Evolutionary conservation across 1,140 invertebrate species (phyloP).

Genomic region (Cyrtorhinus lividipennis): DNA sequence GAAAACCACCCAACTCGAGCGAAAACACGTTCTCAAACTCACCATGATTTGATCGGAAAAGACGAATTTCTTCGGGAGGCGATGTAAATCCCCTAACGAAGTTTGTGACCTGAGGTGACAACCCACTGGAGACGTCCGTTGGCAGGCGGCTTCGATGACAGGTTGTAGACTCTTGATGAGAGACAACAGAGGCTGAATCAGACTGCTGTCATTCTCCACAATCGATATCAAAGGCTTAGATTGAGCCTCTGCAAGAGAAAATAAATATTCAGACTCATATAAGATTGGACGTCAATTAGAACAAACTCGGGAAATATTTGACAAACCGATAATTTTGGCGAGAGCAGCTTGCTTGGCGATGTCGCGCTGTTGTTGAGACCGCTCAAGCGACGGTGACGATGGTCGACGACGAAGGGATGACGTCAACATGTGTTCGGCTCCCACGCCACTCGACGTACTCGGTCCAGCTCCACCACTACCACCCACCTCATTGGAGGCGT

Average conservation of each 20-base stretch:
- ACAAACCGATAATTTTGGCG: conserved; percentile 40
- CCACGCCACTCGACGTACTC: conserved; percentile 21
- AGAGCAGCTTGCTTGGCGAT: conserved; percentile 37
- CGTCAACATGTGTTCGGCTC: conserved; percentile 32
- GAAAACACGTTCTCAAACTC: too few relatives aligned
- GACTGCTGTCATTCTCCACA: conserved; percentile 19
- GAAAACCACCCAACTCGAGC: too few relatives aligned
- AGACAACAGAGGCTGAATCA: conserved; percentile 35
- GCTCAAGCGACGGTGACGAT: conserved; percentile 42
- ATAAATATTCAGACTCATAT: neutral
- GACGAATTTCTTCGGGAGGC: conserved; percentile 57
- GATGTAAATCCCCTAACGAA: conserved; percentile 60
- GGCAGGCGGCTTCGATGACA: conserved; percentile 58
- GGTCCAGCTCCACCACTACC: conserved; percentile 2
- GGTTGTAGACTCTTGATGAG: conserved; percentile 50
- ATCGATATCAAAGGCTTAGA: conserved; percentile 16
- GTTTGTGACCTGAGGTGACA: conserved; percentile 63
- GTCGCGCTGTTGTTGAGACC: conserved; percentile 29
- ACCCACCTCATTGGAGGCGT: conserved; percentile 19
- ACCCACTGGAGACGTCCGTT: conserved; percentile 63
- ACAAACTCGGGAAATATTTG: too few relatives aligned
- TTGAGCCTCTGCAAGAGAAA: conserved; percentile 18
- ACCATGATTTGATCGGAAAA: conserved; percentile 80
- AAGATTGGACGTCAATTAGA: too few relatives aligned
- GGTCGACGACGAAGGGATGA: conserved; percentile 51